Evolutionary conservation across 2,888 invertebrate genomes (phyloP), one percentile per base, ranked within the genome.

Genomic region (Linnaemya tessellans): DNA sequence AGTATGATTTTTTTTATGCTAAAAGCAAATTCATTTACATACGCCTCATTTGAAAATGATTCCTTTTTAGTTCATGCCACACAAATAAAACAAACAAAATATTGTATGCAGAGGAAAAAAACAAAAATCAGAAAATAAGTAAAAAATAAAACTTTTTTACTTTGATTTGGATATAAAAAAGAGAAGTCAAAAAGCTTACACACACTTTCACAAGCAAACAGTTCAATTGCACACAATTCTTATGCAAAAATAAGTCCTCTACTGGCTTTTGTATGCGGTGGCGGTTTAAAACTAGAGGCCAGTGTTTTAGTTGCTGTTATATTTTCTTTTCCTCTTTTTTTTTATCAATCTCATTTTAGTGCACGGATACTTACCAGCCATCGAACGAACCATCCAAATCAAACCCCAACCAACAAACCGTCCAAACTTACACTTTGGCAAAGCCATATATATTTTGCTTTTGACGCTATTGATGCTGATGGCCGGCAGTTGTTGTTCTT

Each of bases 1-100:
- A 65, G 68, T 79, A 65, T 46, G 11, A 60, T 70, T 60, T 68
- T 70, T 60, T 68, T 81, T 70, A 84, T 79, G 80, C 82, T 82
- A 82, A 82, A 85, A 85, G 82, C 85, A 80, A 82, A 82, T 82
- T 85, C 79, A 85, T 85, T 85, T 85, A 82, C 82, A 80, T 85
- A 85, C 85, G 85, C 85, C 82, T 85, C 82, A 85, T 85, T 85
- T 85, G 79, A 75, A 80, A 85, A 85, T 79, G 65, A 82, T 80
- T 79, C 85, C 67, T 80, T 79, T 79, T 82, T 65, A 75, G 79
- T 75, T 79, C 58, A 67, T 58, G 75, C 75, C 75, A 79, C 30
- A 78, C 77, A 68, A 77, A 71, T 46, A 65, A 74, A 68, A 68
- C 38, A 70, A 65, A 38, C n/a, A 71, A 38, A 64, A 43, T 64